Percentiles rank a stretch among this genome's conserved stretches.
phyloP scores from a whole-genome alignment of 2,113 vertebrate species.

The Cinclus cinclus region DNA sequence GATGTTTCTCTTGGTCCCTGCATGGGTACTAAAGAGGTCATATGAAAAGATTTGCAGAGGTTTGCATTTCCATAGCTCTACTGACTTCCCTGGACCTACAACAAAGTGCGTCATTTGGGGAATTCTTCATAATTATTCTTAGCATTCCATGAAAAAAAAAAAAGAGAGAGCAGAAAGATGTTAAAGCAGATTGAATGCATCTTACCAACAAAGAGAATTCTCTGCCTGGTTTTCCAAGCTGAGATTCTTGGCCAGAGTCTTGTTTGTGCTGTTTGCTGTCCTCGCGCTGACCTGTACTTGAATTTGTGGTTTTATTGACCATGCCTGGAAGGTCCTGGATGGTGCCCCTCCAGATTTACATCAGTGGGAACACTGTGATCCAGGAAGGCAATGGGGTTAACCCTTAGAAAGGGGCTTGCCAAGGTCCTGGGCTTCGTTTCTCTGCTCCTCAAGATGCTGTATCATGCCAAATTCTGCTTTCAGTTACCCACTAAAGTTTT shows the following conservation, averaged over 20 bases:
- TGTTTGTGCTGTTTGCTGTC: conserved; percentile 26
- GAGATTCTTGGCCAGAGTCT: not conserved
- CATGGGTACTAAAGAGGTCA: not conserved
- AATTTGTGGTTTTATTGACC: not conserved
- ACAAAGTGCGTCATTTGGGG: not conserved
- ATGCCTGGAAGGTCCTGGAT: not conserved
- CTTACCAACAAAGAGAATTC: not conserved
- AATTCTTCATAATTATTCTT: conserved; percentile 15
- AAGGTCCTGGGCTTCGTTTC: not conserved
- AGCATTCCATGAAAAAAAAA: not conserved
- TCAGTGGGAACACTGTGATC: not conserved
- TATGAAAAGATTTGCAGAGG: not conserved
- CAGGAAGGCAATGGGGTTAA: not conserved
- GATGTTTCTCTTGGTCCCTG: not conserved
- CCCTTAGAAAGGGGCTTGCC: not conserved
- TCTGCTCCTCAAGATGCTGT: not conserved
- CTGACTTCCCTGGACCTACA: not conserved
- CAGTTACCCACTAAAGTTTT: not conserved
- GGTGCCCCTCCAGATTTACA: not conserved
- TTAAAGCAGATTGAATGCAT: not conserved
- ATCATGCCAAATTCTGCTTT: not conserved
- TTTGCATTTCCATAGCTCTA: not conserved
- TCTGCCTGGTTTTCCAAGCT: not conserved
- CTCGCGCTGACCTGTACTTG: not conserved
- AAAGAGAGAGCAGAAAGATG: not conserved